phyloP scores from a whole-genome alignment of 1,140 invertebrate genomes.

The Drosophila grimshawi region DNA sequence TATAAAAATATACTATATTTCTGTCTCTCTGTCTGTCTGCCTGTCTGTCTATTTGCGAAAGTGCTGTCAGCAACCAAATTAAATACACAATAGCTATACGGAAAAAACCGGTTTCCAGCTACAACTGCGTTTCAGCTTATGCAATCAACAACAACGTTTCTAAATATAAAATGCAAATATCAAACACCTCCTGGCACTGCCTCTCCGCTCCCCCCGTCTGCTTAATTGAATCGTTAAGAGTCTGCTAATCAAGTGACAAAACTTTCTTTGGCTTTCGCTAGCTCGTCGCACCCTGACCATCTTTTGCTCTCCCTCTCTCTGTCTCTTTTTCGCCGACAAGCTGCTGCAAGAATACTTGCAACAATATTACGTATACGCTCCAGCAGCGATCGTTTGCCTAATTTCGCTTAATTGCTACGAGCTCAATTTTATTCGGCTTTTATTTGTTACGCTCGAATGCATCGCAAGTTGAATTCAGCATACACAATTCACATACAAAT shows the following conservation, averaged over 20 bases:
- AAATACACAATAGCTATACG: slow-evolving; percentile 24
- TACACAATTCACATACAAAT: slow-evolving; percentile 7
- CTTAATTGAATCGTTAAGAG: slow-evolving; percentile 41
- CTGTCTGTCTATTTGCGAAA: slow-evolving; percentile 36
- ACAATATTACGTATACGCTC: slow-evolving; percentile 45
- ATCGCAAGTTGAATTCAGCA: slow-evolving; percentile 37
- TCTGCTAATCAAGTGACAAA: slow-evolving; percentile 30
- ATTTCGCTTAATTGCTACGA: slow-evolving; percentile 44
- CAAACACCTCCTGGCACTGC: neutral
- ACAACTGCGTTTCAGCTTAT: slow-evolving; percentile 50
- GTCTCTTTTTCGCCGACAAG: neutral
- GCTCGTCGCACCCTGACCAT: neutral
- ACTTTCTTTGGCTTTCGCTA: slow-evolving; percentile 30
- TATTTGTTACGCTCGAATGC: slow-evolving; percentile 44
- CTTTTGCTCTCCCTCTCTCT: neutral
- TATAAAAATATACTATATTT: slow-evolving; percentile 13
- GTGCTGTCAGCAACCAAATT: slow-evolving; percentile 44
- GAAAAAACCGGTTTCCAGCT: slow-evolving; percentile 36
- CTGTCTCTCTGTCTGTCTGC: slow-evolving; percentile 2
- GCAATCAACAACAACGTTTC: slow-evolving; percentile 47
- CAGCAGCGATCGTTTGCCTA: slow-evolving; percentile 27
- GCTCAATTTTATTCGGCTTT: slow-evolving; percentile 26
- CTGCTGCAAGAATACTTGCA: slow-evolving; percentile 21
- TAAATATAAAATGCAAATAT: slow-evolving; percentile 50
- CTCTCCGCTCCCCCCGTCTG: too few relatives aligned